A percentile compares a stretch with the other conserved stretches of the same genome.
These are phyloP conservation scores for Periophthalmus magnuspinnatus DNA, from an alignment of 2,797 vertebrate genomes.

Conservation along the genomic window DNA sequence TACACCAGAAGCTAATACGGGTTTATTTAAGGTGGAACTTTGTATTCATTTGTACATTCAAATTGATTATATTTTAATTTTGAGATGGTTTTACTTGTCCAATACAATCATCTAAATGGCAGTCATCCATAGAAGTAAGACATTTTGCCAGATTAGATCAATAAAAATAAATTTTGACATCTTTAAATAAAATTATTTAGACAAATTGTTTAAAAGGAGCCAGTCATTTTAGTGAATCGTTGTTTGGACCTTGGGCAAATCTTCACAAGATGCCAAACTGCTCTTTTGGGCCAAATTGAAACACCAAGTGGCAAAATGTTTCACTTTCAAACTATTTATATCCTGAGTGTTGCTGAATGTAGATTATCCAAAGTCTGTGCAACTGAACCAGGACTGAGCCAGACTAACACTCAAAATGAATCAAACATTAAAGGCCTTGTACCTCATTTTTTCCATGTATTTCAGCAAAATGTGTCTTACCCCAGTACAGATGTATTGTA, in stretches of 20 bases:
- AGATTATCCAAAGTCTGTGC: neutral
- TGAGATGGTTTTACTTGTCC: neutral
- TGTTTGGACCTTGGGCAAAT: neutral
- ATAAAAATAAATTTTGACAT: neutral
- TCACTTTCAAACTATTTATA: neutral
- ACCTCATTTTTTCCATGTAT: too few relatives aligned
- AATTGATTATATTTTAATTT: neutral
- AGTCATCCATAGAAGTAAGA: neutral
- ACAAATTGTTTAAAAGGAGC: neutral
- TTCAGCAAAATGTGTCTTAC: too few relatives aligned
- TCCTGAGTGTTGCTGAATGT: neutral
- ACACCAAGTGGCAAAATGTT: neutral
- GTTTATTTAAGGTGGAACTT: neutral
- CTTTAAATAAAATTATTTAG: neutral
- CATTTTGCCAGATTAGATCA: neutral
- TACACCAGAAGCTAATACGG: neutral
- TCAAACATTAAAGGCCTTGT: too few relatives aligned
- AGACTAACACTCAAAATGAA: too few relatives aligned
- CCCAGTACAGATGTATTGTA: too few relatives aligned
- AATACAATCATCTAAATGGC: conserved; percentile 1
- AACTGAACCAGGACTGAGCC: too few relatives aligned
- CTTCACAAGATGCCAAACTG: neutral
- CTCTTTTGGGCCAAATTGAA: neutral
- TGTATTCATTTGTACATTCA: neutral
- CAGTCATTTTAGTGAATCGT: too few relatives aligned